Evolutionary conservation across 2,113 vertebrate species (phyloP), one percentile per base, ranked within the genome.

Genomic region (Nyctereutes procyonoides): DNA sequence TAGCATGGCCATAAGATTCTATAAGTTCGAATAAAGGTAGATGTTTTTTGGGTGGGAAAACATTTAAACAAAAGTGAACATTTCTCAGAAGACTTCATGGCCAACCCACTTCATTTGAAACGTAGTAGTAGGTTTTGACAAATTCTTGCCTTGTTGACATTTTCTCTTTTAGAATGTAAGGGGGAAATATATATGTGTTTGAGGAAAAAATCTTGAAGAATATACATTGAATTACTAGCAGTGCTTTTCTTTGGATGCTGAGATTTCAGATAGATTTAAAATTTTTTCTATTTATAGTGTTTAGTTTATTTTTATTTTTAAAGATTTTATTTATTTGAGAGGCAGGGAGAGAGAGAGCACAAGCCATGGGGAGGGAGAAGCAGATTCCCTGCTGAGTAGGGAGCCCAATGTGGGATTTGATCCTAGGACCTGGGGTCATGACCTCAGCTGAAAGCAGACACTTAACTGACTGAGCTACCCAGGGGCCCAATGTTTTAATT

Each of bases 111-210:
- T 77, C 15, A 71, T 89, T 55, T 93, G 86, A 93, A 88, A 87
- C 5, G 17, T 81, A 67, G 73, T 30, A 48, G 1, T 86, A 73
- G 15, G 8, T 91, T 91, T 91, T 82, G 51, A 63, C 58, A 88
- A 83, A 88, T 83, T 88, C 38, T 93, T 88, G 58, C 38, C 30
- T 94, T 60, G 24, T 53, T 83, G 67, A 92, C 19, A 77, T 83
- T 94, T 96, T 95, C 53, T 84, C 11, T 92, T n/a, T 88, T n/a
- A 95, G 51, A 88, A 74, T 82, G 8, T 85, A 62, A 48, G 43
- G 76, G 53, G 1, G 53, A 85, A 79, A 85, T 74, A 80, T 28
- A 58, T 55, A 48, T 51, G 35, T 71, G 63, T 83, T 58, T 88
- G 8, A 88, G 58, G 58, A 74, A 80, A 87, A 88, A 65, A 7